Percentiles rank a stretch among this genome's conserved stretches.
Evolutionary conservation across 2,888 invertebrate species (phyloP).

Genomic region (Malachius bipustulatus): DNA sequence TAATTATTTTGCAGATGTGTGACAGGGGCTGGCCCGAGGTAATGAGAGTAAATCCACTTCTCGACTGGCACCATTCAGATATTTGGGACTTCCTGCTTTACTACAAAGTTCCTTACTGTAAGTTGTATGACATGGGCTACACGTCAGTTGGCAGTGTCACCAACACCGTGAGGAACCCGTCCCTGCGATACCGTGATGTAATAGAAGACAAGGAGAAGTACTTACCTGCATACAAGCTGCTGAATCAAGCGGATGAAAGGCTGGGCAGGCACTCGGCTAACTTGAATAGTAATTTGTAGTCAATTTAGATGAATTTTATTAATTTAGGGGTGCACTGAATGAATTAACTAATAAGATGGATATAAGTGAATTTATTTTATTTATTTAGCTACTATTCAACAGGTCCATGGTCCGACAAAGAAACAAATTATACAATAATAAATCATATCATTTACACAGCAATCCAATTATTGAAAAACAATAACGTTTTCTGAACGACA

Average conservation of each 20-base stretch:
- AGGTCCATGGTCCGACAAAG: no score
- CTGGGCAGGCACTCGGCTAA: slow-evolving; percentile 43
- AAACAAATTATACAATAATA: no score
- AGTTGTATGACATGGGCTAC: slow-evolving; percentile 82
- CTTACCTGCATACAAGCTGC: slow-evolving; percentile 61
- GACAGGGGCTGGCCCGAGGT: slow-evolving; percentile 85
- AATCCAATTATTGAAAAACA: no score
- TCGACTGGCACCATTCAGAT: slow-evolving; percentile 86
- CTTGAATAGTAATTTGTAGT: no score
- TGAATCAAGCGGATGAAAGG: slow-evolving; percentile 50
- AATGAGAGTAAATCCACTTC: slow-evolving; percentile 76
- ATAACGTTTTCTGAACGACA: no score
- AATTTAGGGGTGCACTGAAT: no score
- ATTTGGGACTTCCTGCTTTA: slow-evolving; percentile 82
- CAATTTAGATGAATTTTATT: no score
- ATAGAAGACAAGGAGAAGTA: slow-evolving; percentile 41
- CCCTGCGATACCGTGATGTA: slow-evolving; percentile 43
- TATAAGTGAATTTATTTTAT: no score
- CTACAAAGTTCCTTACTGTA: slow-evolving; percentile 78
- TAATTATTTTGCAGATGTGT: slow-evolving; percentile 49
- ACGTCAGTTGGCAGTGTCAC: slow-evolving; percentile 76
- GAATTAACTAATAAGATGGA: no score
- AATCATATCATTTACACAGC: no score
- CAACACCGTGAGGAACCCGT: slow-evolving; percentile 73
- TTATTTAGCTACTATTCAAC: no score